Percentiles rank a stretch among this genome's conserved stretches.
Evolutionary conservation across 2,797 vertebrate genomes (phyloP).

Genomic region (Brachyrhaphis roseni): DNA sequence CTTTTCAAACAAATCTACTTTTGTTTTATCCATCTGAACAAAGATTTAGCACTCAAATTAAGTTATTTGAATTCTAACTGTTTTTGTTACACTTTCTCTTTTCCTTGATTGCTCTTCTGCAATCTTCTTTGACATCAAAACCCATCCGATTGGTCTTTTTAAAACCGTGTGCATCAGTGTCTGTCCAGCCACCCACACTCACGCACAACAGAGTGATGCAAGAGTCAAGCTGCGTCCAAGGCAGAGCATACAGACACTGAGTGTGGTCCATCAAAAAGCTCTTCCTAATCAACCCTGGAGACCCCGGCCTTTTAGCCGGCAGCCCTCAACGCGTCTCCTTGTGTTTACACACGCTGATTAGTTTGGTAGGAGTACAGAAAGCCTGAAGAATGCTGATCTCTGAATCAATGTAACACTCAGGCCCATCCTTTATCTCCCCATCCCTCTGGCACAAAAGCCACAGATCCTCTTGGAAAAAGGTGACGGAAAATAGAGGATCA

Average conservation of each 20-base stretch:
- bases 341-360: conserved; percentile 90
- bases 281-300: conserved; percentile 89
- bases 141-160: neutral
- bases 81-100: neutral
- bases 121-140: neutral
- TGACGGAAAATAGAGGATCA: conserved; percentile 91
- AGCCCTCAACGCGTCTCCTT: conserved; percentile 76
- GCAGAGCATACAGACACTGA: conserved; percentile 75
- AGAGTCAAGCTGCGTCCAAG: conserved; percentile 43
- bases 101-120: neutral
- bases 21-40: neutral
- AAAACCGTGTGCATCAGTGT: conserved; percentile 1
- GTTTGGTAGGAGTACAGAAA: conserved; percentile 85
- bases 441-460: conserved; percentile 84
- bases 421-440: conserved; percentile 66
- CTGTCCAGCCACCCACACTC: conserved; percentile 22
- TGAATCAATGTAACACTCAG: conserved; percentile 84
- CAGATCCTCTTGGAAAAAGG: conserved; percentile 84
- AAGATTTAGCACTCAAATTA: neutral
- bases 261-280: conserved; percentile 81
- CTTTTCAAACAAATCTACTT: neutral
- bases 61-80: neutral
- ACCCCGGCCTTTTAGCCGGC: conserved; percentile 73
- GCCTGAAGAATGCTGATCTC: conserved; percentile 80
- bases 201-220: conserved; percentile 8